Conservation (phyloP, 2,888 invertebrate species). For the Cataglyphis altisquamis region DNA sequence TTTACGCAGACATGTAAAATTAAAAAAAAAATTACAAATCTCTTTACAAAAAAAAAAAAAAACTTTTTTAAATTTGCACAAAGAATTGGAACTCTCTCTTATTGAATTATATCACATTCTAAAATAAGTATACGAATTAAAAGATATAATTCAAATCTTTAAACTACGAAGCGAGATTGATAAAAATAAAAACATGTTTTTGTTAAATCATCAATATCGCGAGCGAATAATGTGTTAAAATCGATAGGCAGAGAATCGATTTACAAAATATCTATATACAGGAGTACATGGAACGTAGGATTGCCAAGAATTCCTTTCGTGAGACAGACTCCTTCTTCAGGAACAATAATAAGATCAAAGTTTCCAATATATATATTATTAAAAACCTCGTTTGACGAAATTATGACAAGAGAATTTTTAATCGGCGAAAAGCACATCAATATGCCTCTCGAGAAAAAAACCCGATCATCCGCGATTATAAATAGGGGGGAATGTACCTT, state of each 20-base stretch:
- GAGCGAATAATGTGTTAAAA: neutral
- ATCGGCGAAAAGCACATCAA: neutral
- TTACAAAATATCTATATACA: neutral
- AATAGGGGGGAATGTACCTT: slow-evolving; percentile 77
- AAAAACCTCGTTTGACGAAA: neutral
- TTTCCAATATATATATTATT: too few relatives aligned
- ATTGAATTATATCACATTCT: neutral
- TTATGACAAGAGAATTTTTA: neutral
- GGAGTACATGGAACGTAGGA: neutral
- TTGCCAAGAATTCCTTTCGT: neutral
- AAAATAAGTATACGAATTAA: neutral
- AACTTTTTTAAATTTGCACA: neutral
- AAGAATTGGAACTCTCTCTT: too few relatives aligned
- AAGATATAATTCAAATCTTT: neutral
- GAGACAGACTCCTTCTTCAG: neutral
- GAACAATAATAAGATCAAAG: neutral
- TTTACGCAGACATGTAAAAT: neutral
- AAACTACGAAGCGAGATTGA: neutral
- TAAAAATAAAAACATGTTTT: neutral
- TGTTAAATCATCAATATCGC: neutral
- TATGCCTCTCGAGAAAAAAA: neutral
- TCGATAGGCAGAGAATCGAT: neutral
- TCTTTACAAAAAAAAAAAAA: neutral
- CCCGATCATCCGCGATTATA: neutral
- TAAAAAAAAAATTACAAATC: neutral